Base-by-base conservation (phyloP, 2,888 invertebrate species). In the Conus canariensis region DNA sequence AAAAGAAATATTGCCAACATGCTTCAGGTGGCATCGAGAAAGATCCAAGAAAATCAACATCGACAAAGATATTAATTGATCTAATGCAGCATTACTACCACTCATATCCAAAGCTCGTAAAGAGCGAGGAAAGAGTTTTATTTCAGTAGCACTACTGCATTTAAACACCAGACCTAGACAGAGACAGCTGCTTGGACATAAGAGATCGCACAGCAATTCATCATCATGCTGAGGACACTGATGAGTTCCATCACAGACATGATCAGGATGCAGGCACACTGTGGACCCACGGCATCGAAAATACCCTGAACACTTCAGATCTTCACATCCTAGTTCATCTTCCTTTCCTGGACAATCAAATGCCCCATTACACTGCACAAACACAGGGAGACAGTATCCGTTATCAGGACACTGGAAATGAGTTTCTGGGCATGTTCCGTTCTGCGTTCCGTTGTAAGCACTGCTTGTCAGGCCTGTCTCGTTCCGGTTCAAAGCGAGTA, bases 311-410 rank as follows among this genome's bases (percentile, higher is more conserved):
- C 87, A 87, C 19, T 60, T 14, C 19, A 16, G 8, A 14, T 60
- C n/a, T 22, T 87, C 87, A 22, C 87, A 87, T 3, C 56, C 56
- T 0, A 14, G 22, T 56, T 87, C 87, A 22, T 87, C 87, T 16
- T 87, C 87, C 22, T 56, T n/a, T 2, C 70, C 70, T 12, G 87
- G 70, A 59, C 89, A 89, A 58, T 89, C 89, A 19, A 45, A 19
- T 22, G 45, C 56, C 6, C 45, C 74, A 58, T 89, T 89, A 58
- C 89, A 89, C 58, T 64, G 89, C 56, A 85, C 67, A 85, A 85
- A 85, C 56, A 89, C 85, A 14, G 89, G 89, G 14, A 89, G 58
- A 25, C 89, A 89, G 85, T 89, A 70, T 3, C 85, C 85, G 10
- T 74, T n/a, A 7, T 74, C 25, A 22, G 74, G 7, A n/a, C 74